Conservation (phyloP, 2,113 vertebrate species). For the Chaetodon trifascialis region DNA sequence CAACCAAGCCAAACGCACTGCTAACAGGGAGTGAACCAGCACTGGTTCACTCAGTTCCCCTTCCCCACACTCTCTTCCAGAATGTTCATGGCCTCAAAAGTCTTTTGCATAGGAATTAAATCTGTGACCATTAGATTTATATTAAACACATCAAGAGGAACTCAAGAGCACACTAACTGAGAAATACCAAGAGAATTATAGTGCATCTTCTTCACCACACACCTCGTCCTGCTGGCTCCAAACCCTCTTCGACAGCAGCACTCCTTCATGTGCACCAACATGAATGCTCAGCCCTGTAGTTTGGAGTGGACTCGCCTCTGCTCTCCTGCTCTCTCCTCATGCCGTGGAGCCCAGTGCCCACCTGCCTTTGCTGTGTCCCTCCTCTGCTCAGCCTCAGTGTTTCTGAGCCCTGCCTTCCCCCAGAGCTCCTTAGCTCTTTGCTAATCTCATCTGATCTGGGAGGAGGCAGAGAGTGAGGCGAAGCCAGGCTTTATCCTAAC, state of each 20-base stretch:
- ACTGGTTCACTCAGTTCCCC: neutral
- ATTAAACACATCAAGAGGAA: neutral
- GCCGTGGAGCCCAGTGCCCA: slow-evolving; percentile 51
- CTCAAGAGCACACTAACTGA: neutral
- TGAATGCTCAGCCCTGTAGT: neutral
- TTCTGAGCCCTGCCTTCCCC: slow-evolving; percentile 55
- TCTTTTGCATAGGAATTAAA: neutral
- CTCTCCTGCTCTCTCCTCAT: slow-evolving; percentile 30
- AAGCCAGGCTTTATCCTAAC: slow-evolving; percentile 72
- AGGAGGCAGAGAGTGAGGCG: slow-evolving; percentile 72
- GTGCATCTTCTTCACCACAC: slow-evolving; percentile 17
- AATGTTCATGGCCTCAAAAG: neutral
- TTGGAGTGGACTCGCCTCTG: neutral
- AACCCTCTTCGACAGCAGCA: slow-evolving; percentile 16
- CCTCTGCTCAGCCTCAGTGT: slow-evolving; percentile 48
- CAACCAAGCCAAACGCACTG: neutral
- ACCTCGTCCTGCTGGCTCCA: slow-evolving; percentile 29
- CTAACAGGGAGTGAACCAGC: neutral
- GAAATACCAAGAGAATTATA: neutral
- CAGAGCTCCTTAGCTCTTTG: slow-evolving; percentile 68
- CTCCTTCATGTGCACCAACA: slow-evolving; percentile 17
- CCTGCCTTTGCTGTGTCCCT: slow-evolving; percentile 58
- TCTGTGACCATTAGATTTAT: neutral
- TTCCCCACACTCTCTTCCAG: neutral
- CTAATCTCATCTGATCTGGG: slow-evolving; percentile 80